Evolutionary conservation across 1,140 invertebrate species (phyloP), one percentile per base, ranked within the genome.

Genomic region (Drosophila parvula): DNA sequence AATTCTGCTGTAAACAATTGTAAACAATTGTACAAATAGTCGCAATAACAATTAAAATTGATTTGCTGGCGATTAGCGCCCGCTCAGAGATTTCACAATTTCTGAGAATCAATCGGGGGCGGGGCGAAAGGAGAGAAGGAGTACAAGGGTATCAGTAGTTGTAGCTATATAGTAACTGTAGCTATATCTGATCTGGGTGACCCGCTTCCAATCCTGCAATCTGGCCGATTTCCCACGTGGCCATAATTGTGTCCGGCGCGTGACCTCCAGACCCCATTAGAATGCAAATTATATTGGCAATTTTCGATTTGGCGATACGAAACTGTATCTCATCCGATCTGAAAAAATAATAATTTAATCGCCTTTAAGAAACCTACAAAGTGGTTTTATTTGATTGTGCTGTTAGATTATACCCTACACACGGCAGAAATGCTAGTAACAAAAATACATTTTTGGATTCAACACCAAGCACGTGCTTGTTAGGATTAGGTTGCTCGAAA

Each of bases 1-100:
- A 68, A 68, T 63, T 12, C 30, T 28, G 47, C 14, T 16, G 9
- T 47, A 47, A n/a, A n/a, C n/a, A n/a, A 55, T 67, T 70, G 62
- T 56, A 73, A 73, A 48, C 64, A 73, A 50, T 69, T 48, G 56
- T 57, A 70, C 69, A 70, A 73, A 73, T 70, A 73, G 65, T 43
- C 65, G 70, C 68, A 73, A 74, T 74, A 74, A 74, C 56, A 74
- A 74, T 74, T 74, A 53, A 53, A 74, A 36, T 50, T 51, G 56
- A 74, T 71, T 71, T 32, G 41, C 36, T 30, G n/a, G 43, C 32
- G 65, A 71, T 71, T 70, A 70, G 61, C 22, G 45, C 1, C 7
- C 8, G 32, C 48, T 16, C 32, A 22, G 60, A 60, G 45, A 27
- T 22, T 61, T n/a, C 34, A 22, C 11, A 43, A 32, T 14, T 27